Evolutionary conservation across 2,888 invertebrate genomes (phyloP).

Genomic region (Herminia tarsipennalis): DNA sequence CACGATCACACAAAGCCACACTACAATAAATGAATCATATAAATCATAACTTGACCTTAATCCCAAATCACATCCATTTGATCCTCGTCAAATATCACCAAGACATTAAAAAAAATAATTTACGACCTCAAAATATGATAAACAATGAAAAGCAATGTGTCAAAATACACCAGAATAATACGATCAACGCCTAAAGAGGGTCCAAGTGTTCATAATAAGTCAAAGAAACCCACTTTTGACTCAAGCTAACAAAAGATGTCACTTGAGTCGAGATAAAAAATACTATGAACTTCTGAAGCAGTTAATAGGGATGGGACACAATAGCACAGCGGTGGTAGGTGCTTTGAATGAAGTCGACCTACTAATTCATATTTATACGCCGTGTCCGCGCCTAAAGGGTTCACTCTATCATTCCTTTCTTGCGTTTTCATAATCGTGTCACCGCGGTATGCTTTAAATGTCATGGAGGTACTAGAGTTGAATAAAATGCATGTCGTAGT

Average conservation of each 20-base stretch:
- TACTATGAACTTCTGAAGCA: slow-evolving; percentile 83
- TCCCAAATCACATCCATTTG: slow-evolving; percentile 62
- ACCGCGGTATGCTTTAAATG: slow-evolving; percentile 37
- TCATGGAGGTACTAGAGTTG: slow-evolving; percentile 3
- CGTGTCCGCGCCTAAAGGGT: slow-evolving; percentile 64
- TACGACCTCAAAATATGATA: slow-evolving; percentile 70
- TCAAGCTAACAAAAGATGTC: slow-evolving; percentile 65
- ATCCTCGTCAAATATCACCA: slow-evolving; percentile 70
- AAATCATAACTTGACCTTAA: slow-evolving; percentile 74
- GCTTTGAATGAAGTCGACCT: slow-evolving; percentile 64
- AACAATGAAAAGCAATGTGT: slow-evolving; percentile 80
- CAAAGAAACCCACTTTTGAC: slow-evolving; percentile 61
- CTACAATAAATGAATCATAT: slow-evolving; percentile 54
- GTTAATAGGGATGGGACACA: slow-evolving; percentile 74
- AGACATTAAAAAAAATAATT: slow-evolving; percentile 66
- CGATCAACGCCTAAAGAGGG: slow-evolving; percentile 60
- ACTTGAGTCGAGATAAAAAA: slow-evolving; percentile 65
- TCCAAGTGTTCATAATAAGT: slow-evolving; percentile 58
- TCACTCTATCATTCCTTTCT: slow-evolving; percentile 51
- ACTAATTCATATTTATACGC: slow-evolving; percentile 72
- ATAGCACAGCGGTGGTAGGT: slow-evolving; percentile 65
- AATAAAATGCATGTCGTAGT: too few species aligned
- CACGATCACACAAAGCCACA: slow-evolving; percentile 24
- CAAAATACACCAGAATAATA: slow-evolving; percentile 79
- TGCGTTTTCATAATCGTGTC: slow-evolving; percentile 51